These are phyloP conservation scores for Cyphomyrmex costatus DNA, from an alignment of 1,140 invertebrate species.

Conservation along the genomic window DNA sequence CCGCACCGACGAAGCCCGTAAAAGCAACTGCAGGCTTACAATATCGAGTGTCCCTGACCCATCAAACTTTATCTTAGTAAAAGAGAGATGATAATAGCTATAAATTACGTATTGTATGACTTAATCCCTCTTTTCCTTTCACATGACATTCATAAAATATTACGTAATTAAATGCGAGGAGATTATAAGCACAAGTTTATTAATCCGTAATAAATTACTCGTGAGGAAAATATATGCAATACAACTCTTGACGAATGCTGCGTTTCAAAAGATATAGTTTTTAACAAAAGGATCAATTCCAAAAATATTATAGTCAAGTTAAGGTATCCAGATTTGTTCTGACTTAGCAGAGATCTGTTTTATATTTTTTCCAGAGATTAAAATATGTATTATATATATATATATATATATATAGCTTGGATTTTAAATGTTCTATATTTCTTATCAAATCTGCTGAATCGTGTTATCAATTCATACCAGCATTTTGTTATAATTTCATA, in stretches of 20 bases:
- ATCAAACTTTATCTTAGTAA: not conserved
- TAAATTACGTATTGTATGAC: not conserved
- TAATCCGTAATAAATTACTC: not conserved
- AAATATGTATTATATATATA: not conserved
- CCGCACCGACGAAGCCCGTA: constrained; percentile 31
- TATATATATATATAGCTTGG: too few relatives aligned
- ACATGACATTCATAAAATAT: not conserved
- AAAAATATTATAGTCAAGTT: not conserved
- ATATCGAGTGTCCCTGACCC: constrained; percentile 23
- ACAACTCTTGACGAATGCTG: not conserved
- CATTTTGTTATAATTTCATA: not conserved
- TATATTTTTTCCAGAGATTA: not conserved
- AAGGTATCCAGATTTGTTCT: not conserved
- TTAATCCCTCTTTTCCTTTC: not conserved
- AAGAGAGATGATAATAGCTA: not conserved
- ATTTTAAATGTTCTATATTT: not conserved
- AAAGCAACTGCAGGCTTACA: not conserved
- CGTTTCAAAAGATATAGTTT: not conserved
- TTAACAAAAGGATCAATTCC: not conserved
- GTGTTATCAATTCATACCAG: not conserved
- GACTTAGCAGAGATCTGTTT: not conserved
- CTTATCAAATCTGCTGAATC: not conserved
- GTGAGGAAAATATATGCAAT: not conserved
- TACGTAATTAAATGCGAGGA: not conserved
- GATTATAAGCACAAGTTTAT: constrained; percentile 5